Evolutionary conservation across 2,113 vertebrate species (phyloP).

Genomic region (Rhizomys pruinosus): DNA sequence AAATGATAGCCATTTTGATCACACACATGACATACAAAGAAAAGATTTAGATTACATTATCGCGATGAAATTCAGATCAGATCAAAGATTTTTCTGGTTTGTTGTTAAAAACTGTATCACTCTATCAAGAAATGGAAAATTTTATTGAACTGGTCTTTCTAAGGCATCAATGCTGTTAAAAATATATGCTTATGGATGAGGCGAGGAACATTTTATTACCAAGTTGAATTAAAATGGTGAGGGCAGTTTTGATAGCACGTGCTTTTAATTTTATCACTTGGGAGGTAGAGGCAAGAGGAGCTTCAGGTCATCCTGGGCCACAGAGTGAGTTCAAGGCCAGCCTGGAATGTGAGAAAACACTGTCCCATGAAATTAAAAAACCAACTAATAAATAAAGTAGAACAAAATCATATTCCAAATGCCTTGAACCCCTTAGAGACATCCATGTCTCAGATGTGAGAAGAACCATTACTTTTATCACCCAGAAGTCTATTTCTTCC

Average conservation of each 20-base stretch:
- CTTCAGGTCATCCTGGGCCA: background rate
- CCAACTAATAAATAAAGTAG: background rate
- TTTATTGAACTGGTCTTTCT: conserved; percentile 23
- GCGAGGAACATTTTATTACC: background rate
- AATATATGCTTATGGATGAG: background rate
- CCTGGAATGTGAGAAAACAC: background rate
- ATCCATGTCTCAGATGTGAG: too few relatives aligned
- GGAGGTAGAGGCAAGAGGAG: background rate
- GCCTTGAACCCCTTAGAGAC: background rate
- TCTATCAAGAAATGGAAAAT: background rate
- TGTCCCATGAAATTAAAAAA: background rate
- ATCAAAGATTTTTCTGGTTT: background rate
- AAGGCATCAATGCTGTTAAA: conserved; percentile 41
- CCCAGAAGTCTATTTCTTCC: background rate
- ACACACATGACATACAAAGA: background rate
- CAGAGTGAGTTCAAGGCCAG: background rate
- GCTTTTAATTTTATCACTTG: background rate
- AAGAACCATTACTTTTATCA: background rate
- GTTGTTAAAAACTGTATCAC: background rate
- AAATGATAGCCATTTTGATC: background rate
- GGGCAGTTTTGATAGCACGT: too few relatives aligned
- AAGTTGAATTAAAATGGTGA: conserved; percentile 6
- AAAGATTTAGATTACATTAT: background rate
- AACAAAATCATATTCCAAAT: background rate
- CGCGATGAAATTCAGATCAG: background rate